A percentile compares a stretch with the other conserved stretches of the same genome.
Evolutionary conservation across 2,888 invertebrate species (phyloP).

Genomic region (Matsumyia berberina): DNA sequence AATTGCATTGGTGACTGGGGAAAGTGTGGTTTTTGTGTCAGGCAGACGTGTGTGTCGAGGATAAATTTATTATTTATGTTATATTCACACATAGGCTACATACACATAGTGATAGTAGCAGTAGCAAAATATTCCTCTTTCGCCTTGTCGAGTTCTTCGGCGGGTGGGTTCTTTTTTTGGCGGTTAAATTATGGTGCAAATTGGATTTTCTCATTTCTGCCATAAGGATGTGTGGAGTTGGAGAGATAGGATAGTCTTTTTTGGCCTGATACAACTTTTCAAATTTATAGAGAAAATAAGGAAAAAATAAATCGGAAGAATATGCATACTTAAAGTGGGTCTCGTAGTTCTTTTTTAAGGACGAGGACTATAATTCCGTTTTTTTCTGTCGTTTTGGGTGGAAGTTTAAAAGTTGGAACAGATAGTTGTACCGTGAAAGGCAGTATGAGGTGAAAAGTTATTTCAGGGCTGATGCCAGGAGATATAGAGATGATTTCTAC

Average conservation of each 20-base stretch:
- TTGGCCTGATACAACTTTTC: conserved; percentile 33
- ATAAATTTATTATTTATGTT: conserved; percentile 73
- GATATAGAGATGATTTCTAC: too few species aligned
- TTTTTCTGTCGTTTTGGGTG: too few species aligned
- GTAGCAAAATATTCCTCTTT: conserved; percentile 13
- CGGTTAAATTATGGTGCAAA: conserved; percentile 68
- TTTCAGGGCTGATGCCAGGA: too few species aligned
- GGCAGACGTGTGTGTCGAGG: conserved; percentile 35
- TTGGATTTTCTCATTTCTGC: conserved; percentile 70
- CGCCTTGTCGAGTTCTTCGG: conserved; percentile 28
- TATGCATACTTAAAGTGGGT: not conserved
- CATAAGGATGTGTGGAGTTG: conserved; percentile 1
- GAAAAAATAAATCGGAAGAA: conserved; percentile 33
- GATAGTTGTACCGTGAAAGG: not conserved
- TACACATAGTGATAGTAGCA: conserved; percentile 24
- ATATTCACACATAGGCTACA: conserved; percentile 52
- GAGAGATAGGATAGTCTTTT: conserved; percentile 9
- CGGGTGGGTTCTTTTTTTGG: conserved; percentile 53
- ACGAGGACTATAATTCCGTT: not conserved
- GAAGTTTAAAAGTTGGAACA: not conserved
- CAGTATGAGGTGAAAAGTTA: not conserved
- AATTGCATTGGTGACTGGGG: conserved; percentile 8
- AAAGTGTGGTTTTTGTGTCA: not conserved
- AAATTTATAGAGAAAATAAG: conserved; percentile 37
- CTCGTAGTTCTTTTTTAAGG: not conserved